phyloP scores from a whole-genome alignment of 2,888 invertebrate species.

The Vandiemenella viatica region DNA sequence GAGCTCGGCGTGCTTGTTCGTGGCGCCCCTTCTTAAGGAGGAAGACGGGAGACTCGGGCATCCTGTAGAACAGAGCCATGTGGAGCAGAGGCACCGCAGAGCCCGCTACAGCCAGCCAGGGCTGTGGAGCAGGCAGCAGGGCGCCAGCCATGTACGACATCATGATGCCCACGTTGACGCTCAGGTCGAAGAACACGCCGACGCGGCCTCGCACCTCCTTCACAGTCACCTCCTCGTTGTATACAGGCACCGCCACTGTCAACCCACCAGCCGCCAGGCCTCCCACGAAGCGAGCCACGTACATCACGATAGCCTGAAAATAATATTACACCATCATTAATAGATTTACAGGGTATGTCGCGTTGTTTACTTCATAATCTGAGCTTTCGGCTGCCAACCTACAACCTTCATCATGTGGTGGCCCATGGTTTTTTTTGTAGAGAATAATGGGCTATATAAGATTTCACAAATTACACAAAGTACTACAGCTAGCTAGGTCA shows the following conservation, averaged over 20 bases:
- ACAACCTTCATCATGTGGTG: too few species aligned
- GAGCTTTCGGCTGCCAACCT: too few species aligned
- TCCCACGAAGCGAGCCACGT: constrained; percentile 23
- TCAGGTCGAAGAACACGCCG: constrained; percentile 33
- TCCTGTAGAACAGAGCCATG: constrained; percentile 23
- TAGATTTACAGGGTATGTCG: too few species aligned
- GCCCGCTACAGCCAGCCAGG: constrained; percentile 22
- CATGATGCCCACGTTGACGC: constrained; percentile 32
- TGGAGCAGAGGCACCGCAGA: constrained; percentile 23
- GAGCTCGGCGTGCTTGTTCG: constrained; percentile 26
- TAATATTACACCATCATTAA: too few species aligned
- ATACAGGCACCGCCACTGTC: constrained; percentile 29
- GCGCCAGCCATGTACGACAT: constrained; percentile 28
- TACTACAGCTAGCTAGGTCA: too few species aligned
- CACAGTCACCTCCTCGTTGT: constrained; percentile 30
- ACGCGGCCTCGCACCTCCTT: constrained; percentile 31
- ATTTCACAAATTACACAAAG: too few species aligned
- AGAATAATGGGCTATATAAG: too few species aligned
- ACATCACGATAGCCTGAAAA: too few species aligned
- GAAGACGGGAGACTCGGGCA: constrained; percentile 32
- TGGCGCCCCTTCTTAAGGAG: constrained; percentile 15
- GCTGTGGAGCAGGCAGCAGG: constrained; percentile 18
- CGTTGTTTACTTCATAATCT: too few species aligned
- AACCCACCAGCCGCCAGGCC: constrained; percentile 30
- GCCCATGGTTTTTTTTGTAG: too few species aligned